Evolutionary conservation across 2,797 vertebrate genomes (phyloP), one percentile per base, ranked within the genome.

Genomic region (Thunnus albacares): DNA sequence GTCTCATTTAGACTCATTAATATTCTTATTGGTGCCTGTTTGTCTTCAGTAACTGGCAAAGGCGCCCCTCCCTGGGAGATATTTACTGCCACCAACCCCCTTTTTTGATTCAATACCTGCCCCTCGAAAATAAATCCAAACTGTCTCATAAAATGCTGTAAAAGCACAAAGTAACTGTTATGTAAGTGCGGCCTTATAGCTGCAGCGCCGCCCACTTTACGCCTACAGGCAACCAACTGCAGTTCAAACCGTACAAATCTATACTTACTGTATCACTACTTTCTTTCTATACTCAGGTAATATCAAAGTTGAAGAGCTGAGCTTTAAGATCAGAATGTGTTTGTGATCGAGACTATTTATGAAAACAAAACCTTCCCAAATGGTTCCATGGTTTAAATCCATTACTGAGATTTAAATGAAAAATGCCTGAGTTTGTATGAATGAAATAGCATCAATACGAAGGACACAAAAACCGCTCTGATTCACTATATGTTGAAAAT

Each of bases 401-500:
- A 33, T n/a, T 18, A 49, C 26, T 69, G 24, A 51, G 43, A 68
- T 38, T 67, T 6, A 75, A 62, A 74, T 38, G n/a, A 10, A 57
- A 75, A 75, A 69, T 17, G 18, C 28, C 61, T 20, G 17, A 61
- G 26, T 13, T 45, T 30, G 12, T 38, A 26, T 26, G 2, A 61
- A 53, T 43, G 33, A 60, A 63, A 77, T 1, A 28, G 20, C 8
- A 59, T 15, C n/a, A 64, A 76, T 77, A 80, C 30, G 63, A 70
- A 3, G 14, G 6, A 71, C 45, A 63, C 74, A 73, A 26, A 75
- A 70, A 56, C 6, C 10, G 24, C 2, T 57, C 45, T 41, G 3
- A 73, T 28, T 84, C 43, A 13, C 8, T 77, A 45, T 90, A 75
- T 84, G 68, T 86, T 91, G 64, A 87, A 92, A 91, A 83, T 61